Percentiles rank a stretch among this genome's conserved stretches.
Conservation (phyloP, 2,113 vertebrate species). For the Sander lucioperca region DNA sequence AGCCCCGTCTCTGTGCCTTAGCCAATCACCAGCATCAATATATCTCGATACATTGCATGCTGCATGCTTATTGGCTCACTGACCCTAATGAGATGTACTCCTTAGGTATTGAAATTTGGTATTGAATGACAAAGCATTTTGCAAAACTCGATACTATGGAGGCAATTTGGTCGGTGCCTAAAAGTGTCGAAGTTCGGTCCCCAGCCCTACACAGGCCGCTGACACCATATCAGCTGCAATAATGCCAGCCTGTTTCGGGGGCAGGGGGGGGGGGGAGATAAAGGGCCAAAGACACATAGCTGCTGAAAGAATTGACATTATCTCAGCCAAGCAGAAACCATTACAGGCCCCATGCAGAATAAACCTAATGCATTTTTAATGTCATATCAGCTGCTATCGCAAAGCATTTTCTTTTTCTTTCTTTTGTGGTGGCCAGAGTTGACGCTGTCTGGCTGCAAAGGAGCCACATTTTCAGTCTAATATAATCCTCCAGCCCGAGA, state of each 20-base stretch:
- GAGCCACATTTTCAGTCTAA: constrained; percentile 41
- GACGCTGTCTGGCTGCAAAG: constrained; percentile 37
- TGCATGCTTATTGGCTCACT: too few species aligned
- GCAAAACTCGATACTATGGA: too few species aligned
- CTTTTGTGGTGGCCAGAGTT: not conserved
- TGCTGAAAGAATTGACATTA: constrained; percentile 49
- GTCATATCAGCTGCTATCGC: constrained; percentile 45
- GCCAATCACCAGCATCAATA: too few species aligned
- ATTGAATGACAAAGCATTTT: too few species aligned
- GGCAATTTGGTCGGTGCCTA: too few species aligned
- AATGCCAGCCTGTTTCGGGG: constrained; percentile 40
- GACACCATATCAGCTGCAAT: constrained; percentile 50
- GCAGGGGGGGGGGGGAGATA: constrained; percentile 19
- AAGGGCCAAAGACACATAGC: constrained; percentile 51
- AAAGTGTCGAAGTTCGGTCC: too few species aligned
- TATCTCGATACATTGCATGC: too few species aligned
- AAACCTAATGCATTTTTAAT: constrained; percentile 63
- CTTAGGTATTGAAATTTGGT: too few species aligned
- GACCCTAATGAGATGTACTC: too few species aligned
- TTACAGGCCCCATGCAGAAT: constrained; percentile 51
- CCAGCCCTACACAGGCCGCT: constrained; percentile 40
- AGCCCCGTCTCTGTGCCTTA: too few species aligned
- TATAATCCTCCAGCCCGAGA: constrained; percentile 44
- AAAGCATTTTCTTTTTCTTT: not conserved
- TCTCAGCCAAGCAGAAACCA: constrained; percentile 56